Base-by-base conservation (phyloP, 2,888 invertebrate genomes). In the Lymantria dispar region DNA sequence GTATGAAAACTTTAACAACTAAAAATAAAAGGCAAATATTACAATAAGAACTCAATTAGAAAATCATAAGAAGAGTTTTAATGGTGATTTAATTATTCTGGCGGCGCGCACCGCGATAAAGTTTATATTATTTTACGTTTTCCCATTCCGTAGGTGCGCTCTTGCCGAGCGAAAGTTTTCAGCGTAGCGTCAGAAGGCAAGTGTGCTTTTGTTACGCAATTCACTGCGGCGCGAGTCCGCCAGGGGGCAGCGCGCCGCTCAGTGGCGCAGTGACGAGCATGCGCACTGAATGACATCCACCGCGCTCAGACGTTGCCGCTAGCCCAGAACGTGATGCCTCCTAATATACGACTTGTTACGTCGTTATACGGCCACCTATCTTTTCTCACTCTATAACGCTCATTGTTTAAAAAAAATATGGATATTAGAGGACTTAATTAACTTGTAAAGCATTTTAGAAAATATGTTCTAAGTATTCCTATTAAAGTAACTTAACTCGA, bases 231-330 rank as follows among this genome's bases (percentile, higher is more conserved):
- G 85, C 74, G 70, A 78, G 74, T 78, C 89, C 89, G 82, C 89
- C 80, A 89, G 90, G 88, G 90, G 90, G 90, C 87, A 87, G 83
- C 85, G 84, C 82, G 80, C 75, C 71, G 80, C 72, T 77, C 67
- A 84, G 87, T 90, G 91, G 91, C 90, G 91, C 91, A 91, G 87
- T 90, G 89, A 72, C 89, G 86, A 71, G 91, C 91, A 88, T 91
- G 91, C 91, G 91, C 88, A 83, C 70, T 84, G 58, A 33, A 2
- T 22, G 22, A 39, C 67, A 66, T 62, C 54, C 69, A 47, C 58
- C 60, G 60, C 52, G 38, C 31, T 15, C 47, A 45, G 43, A 29
- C 43, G 44, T 39, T 56, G 45, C 39, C 55, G 33, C 50, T 45
- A 52, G 52, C 50, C 57, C 31, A 43, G 29, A 22, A 54, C 53